These are phyloP conservation scores for Oriolus oriolus DNA, from an alignment of 2,113 vertebrate species.

Conservation along the genomic window DNA sequence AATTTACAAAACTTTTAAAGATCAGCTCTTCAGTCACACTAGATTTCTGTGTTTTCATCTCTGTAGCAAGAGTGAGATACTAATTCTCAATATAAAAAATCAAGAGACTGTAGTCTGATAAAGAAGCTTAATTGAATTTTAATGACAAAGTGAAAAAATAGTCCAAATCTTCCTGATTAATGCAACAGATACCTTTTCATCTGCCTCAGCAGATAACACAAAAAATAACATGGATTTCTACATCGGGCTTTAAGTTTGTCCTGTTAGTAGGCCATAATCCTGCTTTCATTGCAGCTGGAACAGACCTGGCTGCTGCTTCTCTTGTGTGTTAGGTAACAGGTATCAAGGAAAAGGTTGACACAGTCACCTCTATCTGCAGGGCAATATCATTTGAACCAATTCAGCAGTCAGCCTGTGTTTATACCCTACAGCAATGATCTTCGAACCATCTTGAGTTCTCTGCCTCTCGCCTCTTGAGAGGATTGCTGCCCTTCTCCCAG, in stretches of 20 bases:
- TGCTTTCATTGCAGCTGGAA: neutral
- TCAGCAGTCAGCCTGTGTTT: neutral
- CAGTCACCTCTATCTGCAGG: neutral
- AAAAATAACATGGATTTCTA: neutral
- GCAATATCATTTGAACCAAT: neutral
- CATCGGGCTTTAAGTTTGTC: neutral
- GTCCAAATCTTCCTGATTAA: neutral
- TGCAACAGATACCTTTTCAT: neutral
- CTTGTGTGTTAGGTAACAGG: accelerated
- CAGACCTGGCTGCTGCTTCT: neutral
- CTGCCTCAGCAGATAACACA: neutral
- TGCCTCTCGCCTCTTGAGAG: neutral
- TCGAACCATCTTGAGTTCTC: neutral
- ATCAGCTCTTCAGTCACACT: neutral
- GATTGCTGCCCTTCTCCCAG: neutral
- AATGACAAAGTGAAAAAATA: neutral
- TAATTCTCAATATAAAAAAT: neutral
- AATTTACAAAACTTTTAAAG: neutral
- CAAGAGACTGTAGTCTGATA: neutral
- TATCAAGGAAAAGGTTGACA: neutral
- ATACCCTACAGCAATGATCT: neutral
- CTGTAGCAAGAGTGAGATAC: neutral
- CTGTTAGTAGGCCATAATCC: neutral
- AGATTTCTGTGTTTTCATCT: neutral
- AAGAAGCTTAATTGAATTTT: neutral